Base-by-base conservation (phyloP, 2,888 invertebrate species). In the Callyntrura sp. region DNA sequence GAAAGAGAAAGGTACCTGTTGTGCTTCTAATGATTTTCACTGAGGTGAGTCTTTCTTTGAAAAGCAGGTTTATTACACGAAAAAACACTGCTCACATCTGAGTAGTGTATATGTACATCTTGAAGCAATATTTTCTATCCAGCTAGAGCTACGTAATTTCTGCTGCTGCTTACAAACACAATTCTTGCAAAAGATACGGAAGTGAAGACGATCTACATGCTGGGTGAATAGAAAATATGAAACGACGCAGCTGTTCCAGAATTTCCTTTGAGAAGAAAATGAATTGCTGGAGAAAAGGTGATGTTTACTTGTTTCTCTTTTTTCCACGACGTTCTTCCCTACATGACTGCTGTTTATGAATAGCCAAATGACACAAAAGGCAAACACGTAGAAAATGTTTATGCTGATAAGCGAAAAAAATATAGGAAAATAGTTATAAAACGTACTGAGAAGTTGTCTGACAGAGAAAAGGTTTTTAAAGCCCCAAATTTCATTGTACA, bases 321-420 rank as follows among this genome's bases (percentile, higher is more conserved):
- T 65, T 20, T 65, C 23, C n/a, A 8, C 57, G 17, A n/a, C 6
- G 68, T 43, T 68, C 8, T 17, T 6, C 57, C 6, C 17, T 17
- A 12, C 12, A 17, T 65, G 14, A 12, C 2, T 43, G 12, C 35
- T 68, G 35, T 68, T 68, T 43, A 68, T 43, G 8, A 43, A 43
- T 68, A 43, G 43, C 35, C 68, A 17, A 68, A 68, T 68, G 68
- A 8, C 65, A 35, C 68, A 25, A n/a, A 20, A 68, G 68, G 68
- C 35, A 17, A 68, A n/a, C 43, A 68, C 35, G n/a, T 35, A 43
- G 62, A 62, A 35, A 35, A 14, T 51, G 11, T 9, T 8, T 60
- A 6, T 60, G 9, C 6, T 23, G 0, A 9, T 8, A 8, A 5
- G 20, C 35, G 35, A 35, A 35, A 35, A 35, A 35, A 6, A n/a